A percentile compares a stretch with the other conserved stretches of the same genome.
Conservation (phyloP, 2,113 vertebrate species). For the Mormyrus iriodes region DNA sequence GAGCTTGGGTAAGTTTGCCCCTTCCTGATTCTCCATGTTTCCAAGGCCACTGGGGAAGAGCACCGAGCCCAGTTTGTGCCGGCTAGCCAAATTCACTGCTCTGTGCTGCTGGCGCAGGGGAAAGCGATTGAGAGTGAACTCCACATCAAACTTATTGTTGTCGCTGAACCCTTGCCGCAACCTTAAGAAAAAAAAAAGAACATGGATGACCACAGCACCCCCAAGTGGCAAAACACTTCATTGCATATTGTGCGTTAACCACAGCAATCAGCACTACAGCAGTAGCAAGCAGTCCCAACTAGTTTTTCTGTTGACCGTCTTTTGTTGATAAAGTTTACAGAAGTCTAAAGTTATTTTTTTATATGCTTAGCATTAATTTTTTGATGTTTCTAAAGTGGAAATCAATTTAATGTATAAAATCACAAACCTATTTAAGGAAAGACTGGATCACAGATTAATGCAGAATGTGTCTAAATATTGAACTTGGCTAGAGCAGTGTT, state of each 20-base stretch:
- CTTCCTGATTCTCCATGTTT: neutral
- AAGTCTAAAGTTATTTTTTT: neutral
- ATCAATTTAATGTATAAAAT: neutral
- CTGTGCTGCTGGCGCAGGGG: slow-evolving; percentile 75
- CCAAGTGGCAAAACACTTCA: neutral
- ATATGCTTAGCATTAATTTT: neutral
- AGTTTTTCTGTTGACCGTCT: neutral
- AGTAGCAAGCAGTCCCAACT: neutral
- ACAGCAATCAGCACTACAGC: neutral
- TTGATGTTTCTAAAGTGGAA: no score
- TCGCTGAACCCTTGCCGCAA: slow-evolving; percentile 61
- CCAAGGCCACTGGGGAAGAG: slow-evolving; percentile 52
- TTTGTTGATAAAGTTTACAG: neutral
- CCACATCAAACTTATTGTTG: slow-evolving; percentile 78
- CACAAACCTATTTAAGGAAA: neutral
- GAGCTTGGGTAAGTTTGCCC: slow-evolving; percentile 39
- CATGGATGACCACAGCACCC: neutral
- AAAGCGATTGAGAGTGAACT: slow-evolving; percentile 78
- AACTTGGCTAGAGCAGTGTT: no score
- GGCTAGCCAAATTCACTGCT: slow-evolving; percentile 59
- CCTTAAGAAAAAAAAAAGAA: slow-evolving; percentile 36
- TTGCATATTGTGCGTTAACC: neutral
- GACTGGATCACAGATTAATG: no score
- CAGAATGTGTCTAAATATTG: no score
- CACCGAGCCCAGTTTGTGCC: slow-evolving; percentile 48